A percentile compares a stretch with the other conserved stretches of the same genome.
Evolutionary conservation across 2,113 vertebrate species (phyloP).

Genomic region (Reinhardtius hippoglossoides): DNA sequence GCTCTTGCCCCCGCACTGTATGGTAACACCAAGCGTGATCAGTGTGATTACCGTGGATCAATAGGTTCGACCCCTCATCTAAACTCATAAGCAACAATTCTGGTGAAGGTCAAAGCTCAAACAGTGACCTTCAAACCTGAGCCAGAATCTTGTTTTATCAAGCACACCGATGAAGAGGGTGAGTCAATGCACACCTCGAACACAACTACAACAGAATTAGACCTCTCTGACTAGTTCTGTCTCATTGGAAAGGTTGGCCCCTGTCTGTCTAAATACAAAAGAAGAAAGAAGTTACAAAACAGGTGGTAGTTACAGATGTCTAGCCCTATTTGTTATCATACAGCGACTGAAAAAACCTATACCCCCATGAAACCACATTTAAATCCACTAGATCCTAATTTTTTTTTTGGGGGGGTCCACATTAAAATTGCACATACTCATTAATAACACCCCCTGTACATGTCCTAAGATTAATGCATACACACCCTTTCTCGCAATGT

Average conservation of each 20-base stretch:
- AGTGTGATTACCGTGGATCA: not conserved
- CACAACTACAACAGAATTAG: not conserved
- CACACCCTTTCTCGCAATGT: too few species aligned
- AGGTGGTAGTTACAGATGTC: not conserved
- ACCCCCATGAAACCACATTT: too few species aligned
- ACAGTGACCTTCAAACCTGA: too few species aligned
- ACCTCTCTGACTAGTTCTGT: conserved; percentile 16
- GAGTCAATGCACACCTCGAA: too few species aligned
- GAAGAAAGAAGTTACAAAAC: not conserved
- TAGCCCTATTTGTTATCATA: conserved; percentile 2
- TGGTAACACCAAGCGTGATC: not conserved
- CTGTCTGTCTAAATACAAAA: not conserved
- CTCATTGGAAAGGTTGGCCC: conserved; percentile 2
- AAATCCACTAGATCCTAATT: too few species aligned
- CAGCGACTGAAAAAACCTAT: too few species aligned
- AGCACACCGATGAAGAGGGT: too few species aligned
- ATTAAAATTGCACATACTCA: too few species aligned
- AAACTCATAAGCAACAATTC: not conserved
- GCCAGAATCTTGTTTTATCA: too few species aligned
- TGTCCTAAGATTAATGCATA: too few species aligned
- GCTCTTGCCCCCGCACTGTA: not conserved
- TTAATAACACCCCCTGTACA: too few species aligned
- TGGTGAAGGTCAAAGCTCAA: not conserved
- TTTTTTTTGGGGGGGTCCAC: too few species aligned
- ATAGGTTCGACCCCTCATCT: not conserved